These are phyloP conservation scores for Lasioglossum albipes DNA, from an alignment of 1,140 invertebrate genomes.

Conservation along the genomic window DNA sequence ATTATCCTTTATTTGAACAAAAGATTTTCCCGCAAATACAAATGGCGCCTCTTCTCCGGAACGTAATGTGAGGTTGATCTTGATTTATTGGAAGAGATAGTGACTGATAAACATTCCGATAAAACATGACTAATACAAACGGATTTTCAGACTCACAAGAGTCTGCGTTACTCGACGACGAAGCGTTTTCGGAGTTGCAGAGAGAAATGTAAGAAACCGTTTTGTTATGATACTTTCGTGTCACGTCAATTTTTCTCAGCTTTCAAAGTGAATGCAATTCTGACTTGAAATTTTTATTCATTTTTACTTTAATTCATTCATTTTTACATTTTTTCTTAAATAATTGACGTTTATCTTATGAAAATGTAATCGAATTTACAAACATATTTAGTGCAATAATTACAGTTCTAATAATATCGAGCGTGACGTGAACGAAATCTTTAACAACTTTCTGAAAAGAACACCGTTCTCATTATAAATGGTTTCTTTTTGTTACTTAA, in stretches of 20 bases:
- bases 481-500: background rate
- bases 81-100: background rate
- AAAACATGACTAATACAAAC: slow-evolving; percentile 43
- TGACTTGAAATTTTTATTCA: no score
- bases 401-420: background rate
- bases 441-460: background rate
- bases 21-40: slow-evolving; percentile 23
- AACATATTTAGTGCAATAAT: no score
- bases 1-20: slow-evolving; percentile 27
- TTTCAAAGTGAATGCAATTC: background rate
- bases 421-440: background rate
- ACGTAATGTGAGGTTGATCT: background rate
- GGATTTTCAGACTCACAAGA: slow-evolving; percentile 59
- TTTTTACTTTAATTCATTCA: no score
- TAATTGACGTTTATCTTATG: background rate
- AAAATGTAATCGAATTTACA: background rate
- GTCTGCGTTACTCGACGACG: slow-evolving; percentile 51
- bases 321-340: no score
- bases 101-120: background rate
- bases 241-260: slow-evolving; percentile 2
- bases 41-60: background rate
- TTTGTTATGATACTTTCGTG: background rate
- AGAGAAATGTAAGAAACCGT: slow-evolving; percentile 49
- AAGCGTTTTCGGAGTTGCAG: slow-evolving; percentile 21
- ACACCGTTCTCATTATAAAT: background rate